A percentile compares a stretch with the other conserved stretches of the same genome.
Conservation (phyloP, 2,113 vertebrate species). For the Eudyptes chrysolophus region DNA sequence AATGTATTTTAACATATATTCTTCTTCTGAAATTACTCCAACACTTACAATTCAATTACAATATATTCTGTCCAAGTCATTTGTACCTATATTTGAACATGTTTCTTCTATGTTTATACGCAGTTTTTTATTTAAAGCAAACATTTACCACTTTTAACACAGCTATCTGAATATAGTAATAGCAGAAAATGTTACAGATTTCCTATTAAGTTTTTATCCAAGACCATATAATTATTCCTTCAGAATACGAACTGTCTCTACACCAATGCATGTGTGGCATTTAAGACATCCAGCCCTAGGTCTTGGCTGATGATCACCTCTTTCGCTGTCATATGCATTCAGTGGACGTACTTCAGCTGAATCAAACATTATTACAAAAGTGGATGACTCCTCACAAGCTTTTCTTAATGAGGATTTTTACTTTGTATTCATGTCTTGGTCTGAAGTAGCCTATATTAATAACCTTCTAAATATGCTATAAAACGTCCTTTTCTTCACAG, state of each 20-base stretch:
- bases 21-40: neutral
- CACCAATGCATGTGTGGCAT: rapidly evolving
- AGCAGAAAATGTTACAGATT: neutral
- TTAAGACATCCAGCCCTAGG: neutral
- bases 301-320: neutral
- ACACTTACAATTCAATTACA: neutral
- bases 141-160: neutral
- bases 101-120: neutral
- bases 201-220: neutral
- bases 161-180: neutral
- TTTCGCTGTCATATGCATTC: neutral
- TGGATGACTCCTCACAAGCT: neutral
- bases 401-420: neutral
- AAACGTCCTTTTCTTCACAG: neutral
- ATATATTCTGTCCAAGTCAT: neutral
- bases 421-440: neutral
- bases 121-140: neutral
- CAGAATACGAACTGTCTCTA: neutral
- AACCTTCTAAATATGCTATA: neutral
- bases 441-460: neutral
- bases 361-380: neutral
- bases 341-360: neutral
- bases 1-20: neutral
- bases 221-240: neutral
- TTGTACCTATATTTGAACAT: neutral